Evolutionary conservation across 2,113 vertebrate genomes (phyloP).

Genomic region (Campylorhamphus procurvoides): DNA sequence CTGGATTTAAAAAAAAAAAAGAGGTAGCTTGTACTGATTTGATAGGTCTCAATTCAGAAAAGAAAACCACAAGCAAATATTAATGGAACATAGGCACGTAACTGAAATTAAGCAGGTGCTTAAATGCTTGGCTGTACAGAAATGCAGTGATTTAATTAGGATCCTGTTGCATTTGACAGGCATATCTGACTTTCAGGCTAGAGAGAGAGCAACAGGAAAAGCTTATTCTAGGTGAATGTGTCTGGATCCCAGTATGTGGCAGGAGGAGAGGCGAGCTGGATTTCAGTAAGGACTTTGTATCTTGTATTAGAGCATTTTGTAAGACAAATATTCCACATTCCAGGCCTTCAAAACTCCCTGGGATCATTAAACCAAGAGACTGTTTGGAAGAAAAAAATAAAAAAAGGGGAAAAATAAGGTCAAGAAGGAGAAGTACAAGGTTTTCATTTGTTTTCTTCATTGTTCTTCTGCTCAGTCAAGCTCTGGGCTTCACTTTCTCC

Average conservation of each 20-base stretch:
- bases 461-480: not conserved
- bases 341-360: not conserved
- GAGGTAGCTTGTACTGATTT: not conserved
- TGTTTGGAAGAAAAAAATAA: not conserved
- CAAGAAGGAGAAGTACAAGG: not conserved
- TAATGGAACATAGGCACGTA: not conserved
- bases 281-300: not conserved
- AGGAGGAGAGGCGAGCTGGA: not conserved
- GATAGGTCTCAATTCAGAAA: not conserved
- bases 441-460: not conserved
- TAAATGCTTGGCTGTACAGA: conserved; percentile 24
- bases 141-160: conserved; percentile 30
- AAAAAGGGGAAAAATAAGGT: not conserved
- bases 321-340: not conserved
- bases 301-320: not conserved
- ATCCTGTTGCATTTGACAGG: conserved; percentile 5
- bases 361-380: not conserved
- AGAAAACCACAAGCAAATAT: conserved; percentile 2
- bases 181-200: conserved; percentile 3
- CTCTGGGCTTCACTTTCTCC: not conserved
- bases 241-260: not conserved
- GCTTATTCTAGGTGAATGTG: not conserved
- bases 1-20: not conserved
- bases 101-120: conserved; percentile 39
- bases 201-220: not conserved